Evolutionary conservation across 2,113 vertebrate species (phyloP), one percentile per base, ranked within the genome.

Genomic region (Protomyctophum bolini): DNA sequence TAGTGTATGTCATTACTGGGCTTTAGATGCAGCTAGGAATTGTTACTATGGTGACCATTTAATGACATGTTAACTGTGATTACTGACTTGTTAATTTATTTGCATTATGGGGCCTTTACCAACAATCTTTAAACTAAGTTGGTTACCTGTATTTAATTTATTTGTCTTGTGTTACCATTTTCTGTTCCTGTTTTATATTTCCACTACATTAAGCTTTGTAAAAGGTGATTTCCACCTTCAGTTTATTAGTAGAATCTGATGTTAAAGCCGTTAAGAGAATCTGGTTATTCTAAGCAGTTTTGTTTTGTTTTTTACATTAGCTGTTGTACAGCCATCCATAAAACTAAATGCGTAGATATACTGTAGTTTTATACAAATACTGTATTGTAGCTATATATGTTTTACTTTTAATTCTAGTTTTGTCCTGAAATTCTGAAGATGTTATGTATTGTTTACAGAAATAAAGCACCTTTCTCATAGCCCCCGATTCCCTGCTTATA

Each of bases 401-500:
- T 80, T 49, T 83, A 68, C 71, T 88, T 79, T 75, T 66, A 80
- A 54, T 71, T 21, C 21, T 21, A 21, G 21, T 21, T 21, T 21
- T 21, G 65, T 80, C 71, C 76, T 83, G 65, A 85, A 84, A 71
- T 75, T 73, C 46, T 81, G 49, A 83, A 76, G 66, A 75, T 56
- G 28, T 62, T 76, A 33, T 72, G 65, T 67, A 76, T 77, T 76
- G 79, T 90, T 89, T 89, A 82, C 73, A 83, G 72, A 82, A 92
- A 90, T 91, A 93, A 92, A 91, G 86, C 78, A 83, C 84, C 81
- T 84, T 90, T 78, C 82, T 57, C 63, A 67, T 74, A 73, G 75
- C 49, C 8, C 1, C 5, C 28, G 54, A 73, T 56, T 41, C 28
- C 1, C 11, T 15, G 8, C 2, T 45, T 11, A 45, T 49, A 28